Percentiles rank a stretch among this genome's conserved stretches.
These are phyloP conservation scores for Cottus gobio DNA, from an alignment of 2,113 vertebrate genomes.

Conservation along the genomic window DNA sequence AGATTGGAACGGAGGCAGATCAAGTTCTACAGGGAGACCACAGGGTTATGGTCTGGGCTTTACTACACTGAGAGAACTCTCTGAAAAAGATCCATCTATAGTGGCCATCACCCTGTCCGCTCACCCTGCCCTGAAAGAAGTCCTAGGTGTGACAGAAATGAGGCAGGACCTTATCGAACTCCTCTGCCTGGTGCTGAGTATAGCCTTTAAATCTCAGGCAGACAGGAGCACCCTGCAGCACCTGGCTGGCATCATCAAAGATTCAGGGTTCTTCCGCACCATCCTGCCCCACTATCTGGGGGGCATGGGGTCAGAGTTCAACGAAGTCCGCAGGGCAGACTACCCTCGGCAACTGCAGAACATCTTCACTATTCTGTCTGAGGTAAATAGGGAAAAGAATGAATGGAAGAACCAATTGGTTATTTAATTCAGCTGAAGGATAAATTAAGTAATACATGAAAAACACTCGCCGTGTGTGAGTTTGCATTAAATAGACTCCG, in stretches of 20 bases:
- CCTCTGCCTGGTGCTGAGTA: slow-evolving; percentile 87
- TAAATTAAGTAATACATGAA: slow-evolving; percentile 2
- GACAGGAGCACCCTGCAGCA: slow-evolving; percentile 86
- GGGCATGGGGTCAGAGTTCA: slow-evolving; percentile 84
- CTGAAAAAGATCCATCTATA: slow-evolving; percentile 86
- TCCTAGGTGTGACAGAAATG: slow-evolving; percentile 83
- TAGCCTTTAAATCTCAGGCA: slow-evolving; percentile 84
- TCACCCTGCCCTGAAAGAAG: slow-evolving; percentile 75
- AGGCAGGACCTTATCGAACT: slow-evolving; percentile 85
- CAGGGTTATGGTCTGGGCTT: slow-evolving; percentile 80
- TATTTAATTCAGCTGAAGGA: background rate
- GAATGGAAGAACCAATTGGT: background rate
- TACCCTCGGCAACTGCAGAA: slow-evolving; percentile 87
- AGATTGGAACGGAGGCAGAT: too few relatives aligned
- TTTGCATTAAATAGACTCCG: background rate
- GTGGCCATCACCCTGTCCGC: slow-evolving; percentile 88
- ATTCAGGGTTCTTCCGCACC: slow-evolving; percentile 87
- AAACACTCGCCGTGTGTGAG: background rate
- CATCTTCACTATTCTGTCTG: slow-evolving; percentile 87
- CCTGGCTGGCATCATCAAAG: slow-evolving; percentile 86
- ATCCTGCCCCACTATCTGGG: slow-evolving; percentile 86
- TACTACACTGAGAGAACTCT: slow-evolving; percentile 85
- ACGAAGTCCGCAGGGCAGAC: slow-evolving; percentile 72
- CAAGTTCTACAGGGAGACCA: slow-evolving; percentile 52
- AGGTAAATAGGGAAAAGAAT: slow-evolving; percentile 61